Base-by-base conservation (phyloP, 2,113 vertebrate genomes). In the Triplophysa siluroides region DNA sequence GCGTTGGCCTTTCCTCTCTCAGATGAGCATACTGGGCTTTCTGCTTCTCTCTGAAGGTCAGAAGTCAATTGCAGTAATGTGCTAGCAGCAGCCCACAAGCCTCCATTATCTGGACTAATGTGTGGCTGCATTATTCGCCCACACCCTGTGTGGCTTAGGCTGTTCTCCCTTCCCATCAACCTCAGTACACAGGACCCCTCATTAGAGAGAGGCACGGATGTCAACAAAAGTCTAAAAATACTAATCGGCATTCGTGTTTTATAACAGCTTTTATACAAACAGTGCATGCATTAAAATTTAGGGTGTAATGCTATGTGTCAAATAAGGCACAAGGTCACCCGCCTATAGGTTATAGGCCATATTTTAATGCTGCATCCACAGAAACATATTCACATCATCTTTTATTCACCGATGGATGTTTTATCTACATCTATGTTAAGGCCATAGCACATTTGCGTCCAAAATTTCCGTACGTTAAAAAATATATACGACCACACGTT, bases 51-150 rank as follows among this genome's bases (percentile, higher is more conserved):
- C 65, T 18, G 26, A 72, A 54, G 86, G 74, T 88, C 86, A 82
- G 45, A 88, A 88, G 78, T 89, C 88, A 90, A 88, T 83, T 70
- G 11, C 85, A 85, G 86, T 80, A 79, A 91, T 89, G 86, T 79
- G 80, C 86, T 83, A 29, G 58, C 62, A 80, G 82, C 79, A 76
- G 87, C 85, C 86, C 87, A 84, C 23, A 18, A 81, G 82, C 67
- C 70, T 58, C 85, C 88, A 87, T 91, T 90, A 91, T 83, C 58
- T 65, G 41, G 82, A 86, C 79, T 87, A 85, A 89, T 91, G 85
- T 61, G 56, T 74, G 71, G 78, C 78, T 54, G 26, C 60, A 71
- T 54, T 79, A 24, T 81, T 74, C 52, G 79, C 87, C 84, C 62
- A 78, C 85, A 78, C 68, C 72, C 71, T 58, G 69, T n/a, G 73